Evolutionary conservation across 2,888 invertebrate genomes (phyloP).

Genomic region (Sceliomorpha sp.): DNA sequence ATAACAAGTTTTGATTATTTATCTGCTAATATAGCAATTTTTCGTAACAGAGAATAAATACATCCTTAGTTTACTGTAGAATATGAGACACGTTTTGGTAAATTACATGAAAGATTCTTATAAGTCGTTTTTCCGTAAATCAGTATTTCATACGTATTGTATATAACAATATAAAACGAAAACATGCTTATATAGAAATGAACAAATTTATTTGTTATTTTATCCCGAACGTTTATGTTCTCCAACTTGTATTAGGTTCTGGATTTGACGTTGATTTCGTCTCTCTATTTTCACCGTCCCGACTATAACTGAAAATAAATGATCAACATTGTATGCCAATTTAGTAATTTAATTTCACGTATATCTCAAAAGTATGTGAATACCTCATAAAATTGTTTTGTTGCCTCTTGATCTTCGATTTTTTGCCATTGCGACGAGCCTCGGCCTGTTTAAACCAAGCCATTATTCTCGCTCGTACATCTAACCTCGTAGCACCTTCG

Average conservation of each 20-base stretch:
- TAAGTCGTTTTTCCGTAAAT: no score
- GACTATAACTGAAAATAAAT: conserved; percentile 26
- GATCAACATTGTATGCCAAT: background rate
- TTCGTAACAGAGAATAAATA: no score
- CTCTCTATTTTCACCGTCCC: conserved; percentile 28
- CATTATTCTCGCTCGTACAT: conserved; percentile 53
- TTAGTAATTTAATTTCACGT: background rate
- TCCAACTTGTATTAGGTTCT: conserved; percentile 47
- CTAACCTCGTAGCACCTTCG: conserved; percentile 51
- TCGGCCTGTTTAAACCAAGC: conserved; percentile 55
- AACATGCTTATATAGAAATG: background rate
- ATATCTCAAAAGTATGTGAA: conserved; percentile 9
- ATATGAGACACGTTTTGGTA: no score
- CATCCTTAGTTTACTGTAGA: no score
- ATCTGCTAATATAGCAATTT: no score
- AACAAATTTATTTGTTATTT: background rate
- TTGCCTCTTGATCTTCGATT: conserved; percentile 34
- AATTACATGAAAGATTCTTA: no score
- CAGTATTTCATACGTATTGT: no score
- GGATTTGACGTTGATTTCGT: conserved; percentile 3
- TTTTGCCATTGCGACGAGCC: conserved; percentile 45
- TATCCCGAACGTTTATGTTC: conserved; percentile 9
- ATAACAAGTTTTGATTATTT: no score
- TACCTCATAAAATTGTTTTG: conserved; percentile 29
- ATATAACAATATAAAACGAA: no score